Evolutionary conservation across 2,797 vertebrate species (phyloP).

Genomic region (Nyctalus aviator): DNA sequence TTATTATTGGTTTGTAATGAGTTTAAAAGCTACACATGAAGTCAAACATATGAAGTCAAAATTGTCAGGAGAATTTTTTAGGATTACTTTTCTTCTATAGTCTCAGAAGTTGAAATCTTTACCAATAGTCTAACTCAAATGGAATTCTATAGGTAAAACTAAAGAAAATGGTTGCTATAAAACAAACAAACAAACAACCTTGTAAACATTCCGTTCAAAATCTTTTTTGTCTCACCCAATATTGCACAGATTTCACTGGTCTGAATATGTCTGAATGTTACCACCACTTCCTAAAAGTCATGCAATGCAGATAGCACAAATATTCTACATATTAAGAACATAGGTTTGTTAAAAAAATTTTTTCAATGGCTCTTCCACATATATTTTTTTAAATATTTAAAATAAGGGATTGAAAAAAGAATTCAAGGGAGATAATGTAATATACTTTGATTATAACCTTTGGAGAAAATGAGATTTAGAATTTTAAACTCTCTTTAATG

Average conservation of each 20-base stretch:
- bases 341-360: background rate
- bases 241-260: background rate
- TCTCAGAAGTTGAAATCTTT: background rate
- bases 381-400: conserved; percentile 36
- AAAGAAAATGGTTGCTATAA: background rate
- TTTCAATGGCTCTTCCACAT: background rate
- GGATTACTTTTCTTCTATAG: background rate
- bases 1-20: background rate
- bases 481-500: conserved; percentile 1
- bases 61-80: background rate
- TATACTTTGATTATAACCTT: background rate
- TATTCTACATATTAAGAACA: background rate
- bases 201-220: background rate
- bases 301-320: background rate
- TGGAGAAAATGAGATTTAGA: conserved; percentile 4
- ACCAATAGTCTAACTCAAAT: background rate
- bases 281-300: background rate
- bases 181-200: background rate
- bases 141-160: background rate
- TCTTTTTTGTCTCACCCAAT: background rate
- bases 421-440: background rate
- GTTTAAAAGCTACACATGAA: background rate
- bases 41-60: background rate
- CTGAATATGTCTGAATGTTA: background rate
- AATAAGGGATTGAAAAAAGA: background rate